A percentile compares a stretch with the other conserved stretches of the same genome.
phyloP scores from a whole-genome alignment of 2,113 vertebrate species.

The Gorilla gorilla region DNA sequence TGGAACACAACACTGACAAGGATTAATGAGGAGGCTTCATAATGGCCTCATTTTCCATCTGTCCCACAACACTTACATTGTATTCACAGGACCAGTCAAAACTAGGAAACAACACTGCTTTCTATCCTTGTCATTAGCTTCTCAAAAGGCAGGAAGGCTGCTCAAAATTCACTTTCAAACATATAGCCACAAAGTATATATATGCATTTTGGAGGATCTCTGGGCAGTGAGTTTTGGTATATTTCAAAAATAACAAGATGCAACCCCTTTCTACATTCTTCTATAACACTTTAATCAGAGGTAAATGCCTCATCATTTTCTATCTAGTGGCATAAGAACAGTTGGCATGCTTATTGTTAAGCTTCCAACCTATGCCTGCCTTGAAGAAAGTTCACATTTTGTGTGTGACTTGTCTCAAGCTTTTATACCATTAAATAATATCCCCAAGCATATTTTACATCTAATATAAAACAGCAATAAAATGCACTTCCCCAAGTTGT shows the following conservation, averaged over 20 bases:
- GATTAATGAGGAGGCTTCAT: conserved; percentile 60
- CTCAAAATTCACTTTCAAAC: neutral
- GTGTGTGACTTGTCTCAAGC: neutral
- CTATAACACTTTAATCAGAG: neutral
- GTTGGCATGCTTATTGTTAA: neutral
- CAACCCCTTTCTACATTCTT: neutral
- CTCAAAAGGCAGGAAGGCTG: neutral
- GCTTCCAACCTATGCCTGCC: neutral
- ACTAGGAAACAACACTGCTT: neutral
- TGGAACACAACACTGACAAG: conserved; percentile 61
- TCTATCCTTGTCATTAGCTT: neutral
- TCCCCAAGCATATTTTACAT: neutral
- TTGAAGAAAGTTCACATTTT: neutral
- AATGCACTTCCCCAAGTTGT: neutral
- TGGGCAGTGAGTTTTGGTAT: rapidly evolving
- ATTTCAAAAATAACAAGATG: neutral
- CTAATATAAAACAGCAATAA: neutral
- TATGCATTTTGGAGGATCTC: neutral
- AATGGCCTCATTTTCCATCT: conserved; percentile 67
- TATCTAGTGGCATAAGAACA: rapidly evolving
- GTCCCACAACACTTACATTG: neutral
- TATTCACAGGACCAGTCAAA: neutral
- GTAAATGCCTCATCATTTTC: neutral
- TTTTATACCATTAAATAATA: neutral
- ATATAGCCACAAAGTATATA: rapidly evolving